Conservation (phyloP, 1,140 invertebrate genomes). For the Drosophila melanica region DNA sequence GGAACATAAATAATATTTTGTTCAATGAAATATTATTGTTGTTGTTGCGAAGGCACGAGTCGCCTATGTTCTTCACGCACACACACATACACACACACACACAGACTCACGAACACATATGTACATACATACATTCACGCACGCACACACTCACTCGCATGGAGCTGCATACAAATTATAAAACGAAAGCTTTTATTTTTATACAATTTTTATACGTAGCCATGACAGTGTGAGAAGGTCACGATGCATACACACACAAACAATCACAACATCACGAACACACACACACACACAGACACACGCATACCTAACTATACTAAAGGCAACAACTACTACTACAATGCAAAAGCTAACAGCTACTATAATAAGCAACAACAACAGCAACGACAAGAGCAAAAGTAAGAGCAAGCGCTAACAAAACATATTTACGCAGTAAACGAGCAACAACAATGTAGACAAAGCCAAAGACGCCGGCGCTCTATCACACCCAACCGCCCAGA, state of each 20-base stretch:
- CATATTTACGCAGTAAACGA: conserved; percentile 73
- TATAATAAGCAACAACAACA: conserved; percentile 9
- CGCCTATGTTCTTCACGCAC: conserved; percentile 74
- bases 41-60: conserved; percentile 67
- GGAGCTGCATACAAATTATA: conserved; percentile 81
- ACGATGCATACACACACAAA: conserved; percentile 52
- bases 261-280: conserved; percentile 13
- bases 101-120: conserved; percentile 50
- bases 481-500: not conserved
- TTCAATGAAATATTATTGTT: conserved; percentile 73
- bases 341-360: conserved; percentile 55
- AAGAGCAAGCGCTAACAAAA: conserved; percentile 21
- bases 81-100: conserved; percentile 31
- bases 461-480: conserved; percentile 76
- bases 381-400: conserved; percentile 18
- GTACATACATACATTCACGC: conserved; percentile 14
- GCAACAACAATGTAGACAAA: conserved; percentile 46
- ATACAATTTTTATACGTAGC: conserved; percentile 77
- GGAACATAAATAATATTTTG: conserved; percentile 80
- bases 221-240: conserved; percentile 84
- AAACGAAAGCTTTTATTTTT: conserved; percentile 80
- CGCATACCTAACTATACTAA: conserved; percentile 14
- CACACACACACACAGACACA: conserved; percentile 27
- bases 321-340: conserved; percentile 39
- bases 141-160: conserved; percentile 51